Evolutionary conservation across 2,888 invertebrate species (phyloP), one percentile per base, ranked within the genome.

Genomic region (Amphipoea oculea): DNA sequence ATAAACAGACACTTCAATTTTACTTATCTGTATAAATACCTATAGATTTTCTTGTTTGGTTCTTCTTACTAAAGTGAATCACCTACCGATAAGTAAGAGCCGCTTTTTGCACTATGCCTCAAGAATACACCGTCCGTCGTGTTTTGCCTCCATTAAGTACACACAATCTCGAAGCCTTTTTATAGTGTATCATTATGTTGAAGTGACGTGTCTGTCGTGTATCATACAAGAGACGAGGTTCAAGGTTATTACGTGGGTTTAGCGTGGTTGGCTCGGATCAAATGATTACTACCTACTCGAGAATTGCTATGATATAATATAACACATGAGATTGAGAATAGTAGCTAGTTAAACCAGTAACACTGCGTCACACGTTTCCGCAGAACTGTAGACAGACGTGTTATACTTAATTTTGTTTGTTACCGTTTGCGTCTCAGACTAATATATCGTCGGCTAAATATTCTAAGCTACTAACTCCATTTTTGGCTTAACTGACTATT

Each of bases 191-290:
- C 78, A 76, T 84, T 81, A 76, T 62, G 74, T 77, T 63, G 36
- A 70, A 69, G 48, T 73, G 66, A 78, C 75, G 62, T 63, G 57
- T 72, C 12, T 3, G 14, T 57, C 65, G n/a, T 45, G 73, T 36
- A 67, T 78, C 66, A 78, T 17, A 60, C 51, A 48, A 68, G 40
- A 68, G 3, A 73, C 81, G 48, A 74, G 20, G 85, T 76, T 74
- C 84, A 85, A 84, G 82, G 85, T 54, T 73, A 23, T 71, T 60
- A 23, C 36, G 70, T 68, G 70, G 73, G 68, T 62, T 60, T 57
- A 65, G 42, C 60, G 42, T 70, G 63, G n/a, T 67, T 36, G 0
- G 0, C 11, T 63, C 62, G 17, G 40, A 42, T 51, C 51, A 77
- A 75, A 73, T 60, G 7, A 67, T 54, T 11, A 54, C 45, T 23